Evolutionary conservation across 1,140 invertebrate species (phyloP).

Genomic region (Sitophilus oryzae): DNA sequence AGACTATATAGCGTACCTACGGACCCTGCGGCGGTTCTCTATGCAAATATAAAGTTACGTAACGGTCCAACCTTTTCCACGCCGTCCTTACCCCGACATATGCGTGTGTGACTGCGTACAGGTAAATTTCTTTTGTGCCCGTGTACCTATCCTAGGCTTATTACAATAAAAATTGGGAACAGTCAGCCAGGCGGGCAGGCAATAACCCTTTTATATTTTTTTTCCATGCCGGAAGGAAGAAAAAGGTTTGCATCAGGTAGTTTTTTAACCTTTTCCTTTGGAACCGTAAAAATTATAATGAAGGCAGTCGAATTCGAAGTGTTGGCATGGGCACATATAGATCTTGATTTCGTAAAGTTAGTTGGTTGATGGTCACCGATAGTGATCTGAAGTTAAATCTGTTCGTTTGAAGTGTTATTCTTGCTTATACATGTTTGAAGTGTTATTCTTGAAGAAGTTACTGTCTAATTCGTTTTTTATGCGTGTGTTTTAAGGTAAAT

Average conservation of each 20-base stretch:
- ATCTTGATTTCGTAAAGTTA: conserved; percentile 32
- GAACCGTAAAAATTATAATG: conserved; percentile 30
- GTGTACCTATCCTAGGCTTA: conserved; percentile 8
- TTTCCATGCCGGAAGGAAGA: conserved; percentile 39
- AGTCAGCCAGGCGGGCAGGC: conserved; percentile 27
- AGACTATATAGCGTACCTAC: background rate
- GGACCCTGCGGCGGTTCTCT: background rate
- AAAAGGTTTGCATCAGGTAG: conserved; percentile 42
- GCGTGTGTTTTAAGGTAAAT: too few species aligned
- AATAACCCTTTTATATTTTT: conserved; percentile 40
- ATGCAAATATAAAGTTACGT: conserved; percentile 21
- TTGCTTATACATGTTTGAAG: background rate
- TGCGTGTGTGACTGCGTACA: conserved; percentile 33
- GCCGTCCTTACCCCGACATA: conserved; percentile 26
- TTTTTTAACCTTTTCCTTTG: conserved; percentile 33
- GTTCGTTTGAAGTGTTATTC: background rate
- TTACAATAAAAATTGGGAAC: conserved; percentile 38
- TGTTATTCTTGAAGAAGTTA: too few species aligned
- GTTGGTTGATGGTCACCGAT: conserved; percentile 9
- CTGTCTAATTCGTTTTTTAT: too few species aligned
- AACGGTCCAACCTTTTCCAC: conserved; percentile 22
- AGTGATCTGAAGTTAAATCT: background rate
- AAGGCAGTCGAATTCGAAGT: conserved; percentile 38
- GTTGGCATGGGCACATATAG: conserved; percentile 36
- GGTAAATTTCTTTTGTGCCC: conserved; percentile 37